Evolutionary conservation across 2,888 invertebrate genomes (phyloP), one percentile per base, ranked within the genome.

Genomic region (Eupsilia transversa): DNA sequence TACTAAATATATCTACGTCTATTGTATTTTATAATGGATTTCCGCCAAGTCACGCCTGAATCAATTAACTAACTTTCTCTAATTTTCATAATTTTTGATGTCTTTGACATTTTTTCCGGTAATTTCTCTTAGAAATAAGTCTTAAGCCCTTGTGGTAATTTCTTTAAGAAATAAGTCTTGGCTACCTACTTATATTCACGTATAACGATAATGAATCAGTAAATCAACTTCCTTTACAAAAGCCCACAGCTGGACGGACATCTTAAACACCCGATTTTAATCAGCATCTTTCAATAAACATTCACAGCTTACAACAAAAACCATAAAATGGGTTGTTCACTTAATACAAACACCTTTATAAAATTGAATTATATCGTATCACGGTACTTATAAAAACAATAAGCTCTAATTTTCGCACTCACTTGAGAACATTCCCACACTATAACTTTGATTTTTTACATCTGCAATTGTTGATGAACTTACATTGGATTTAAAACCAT

Each of bases 271-370:
- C 6, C 41, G 77, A 84, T 84, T 43, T 49, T 17, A 81, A 82
- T 70, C 82, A 54, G 59, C n/a, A 7, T 63, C 6, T 33, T 52
- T 30, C 27, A 68, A n/a, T n/a, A 78, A 17, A 41, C 3, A 70
- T 73, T 73, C 85, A 73, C 77, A 82, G 70, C 80, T 85, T 61
- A 12, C 23, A 65, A 84, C 54, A 71, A 70, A 33, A 43, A 57
- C 10, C 17, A 14, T 38, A 38, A 49, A 64, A 63, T n/a, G 59
- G 12, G 70, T 57, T 41, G 74, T 68, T 65, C 82, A 78, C 33
- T 79, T 75, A 52, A 70, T 33, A 79, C 67, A 80, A 83, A 83
- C 86, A 86, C 88, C 88, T 80, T 80, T 65, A n/a, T 43, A 71
- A 76, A 78, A 78, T 84, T 75, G n/a, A 84, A 74, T 76, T 75